Evolutionary conservation across 2,888 invertebrate species (phyloP), one percentile per base, ranked within the genome.

Genomic region (Orthosia cruda): DNA sequence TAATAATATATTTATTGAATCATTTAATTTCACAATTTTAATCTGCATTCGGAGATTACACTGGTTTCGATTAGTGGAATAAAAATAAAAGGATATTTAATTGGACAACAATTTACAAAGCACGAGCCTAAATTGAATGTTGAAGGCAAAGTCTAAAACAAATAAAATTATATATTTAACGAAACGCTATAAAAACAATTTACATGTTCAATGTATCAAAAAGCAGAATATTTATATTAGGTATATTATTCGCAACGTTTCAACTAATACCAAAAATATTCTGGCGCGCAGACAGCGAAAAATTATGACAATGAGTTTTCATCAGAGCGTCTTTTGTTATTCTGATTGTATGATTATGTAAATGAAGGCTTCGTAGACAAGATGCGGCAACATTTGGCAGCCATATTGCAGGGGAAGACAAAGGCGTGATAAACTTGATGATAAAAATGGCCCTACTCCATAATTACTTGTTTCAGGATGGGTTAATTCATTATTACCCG

Each of bases 401-500:
- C 76, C 75, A 82, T 85, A 85, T 83, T 77, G 69, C 68, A 69
- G 63, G 50, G 63, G 54, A 61, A 75, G 52, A 49, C 23, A 68
- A 73, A 79, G 58, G 65, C 47, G 67, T 49, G 20, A 45, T 40
- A 61, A 55, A 63, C 63, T 72, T 77, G 68, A 65, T 61, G 63
- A 80, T 79, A 84, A 75, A 85, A 85, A 81, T 84, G 79, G 76
- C 77, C 83, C 81, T 72, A 80, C 81, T 79, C 86, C 88, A 80
- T 90, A 91, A 92, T 92, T 91, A 90, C 89, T 87, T 88, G 88
- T 88, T 88, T 88, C 87, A 74, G 81, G 78, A 86, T 87, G 73
- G 89, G 90, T 93, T 92, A 92, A 94, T 94, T 94, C 93, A 94
- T 94, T 92, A 92, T 92, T 90, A 84, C 83, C 86, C 83, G 84